Conservation (phyloP, 2,888 invertebrate species). For the Ophion slaviceki region DNA sequence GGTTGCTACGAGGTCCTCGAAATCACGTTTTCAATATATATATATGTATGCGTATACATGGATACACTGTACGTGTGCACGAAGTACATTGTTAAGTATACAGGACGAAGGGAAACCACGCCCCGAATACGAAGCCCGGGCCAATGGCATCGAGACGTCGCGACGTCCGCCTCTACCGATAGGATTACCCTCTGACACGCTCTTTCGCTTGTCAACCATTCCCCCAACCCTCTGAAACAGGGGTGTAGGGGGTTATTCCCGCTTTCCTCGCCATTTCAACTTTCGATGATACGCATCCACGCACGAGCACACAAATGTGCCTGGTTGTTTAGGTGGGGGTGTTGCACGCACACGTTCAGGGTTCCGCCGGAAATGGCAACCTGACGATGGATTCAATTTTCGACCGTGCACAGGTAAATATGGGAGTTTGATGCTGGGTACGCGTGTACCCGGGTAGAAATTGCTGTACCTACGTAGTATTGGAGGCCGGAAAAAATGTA, state of each 20-base stretch:
- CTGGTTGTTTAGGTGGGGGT: too few species aligned
- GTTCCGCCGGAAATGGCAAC: too few species aligned
- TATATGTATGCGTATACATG: neutral
- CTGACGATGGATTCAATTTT: too few species aligned
- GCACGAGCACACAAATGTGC: neutral
- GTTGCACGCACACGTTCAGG: too few species aligned
- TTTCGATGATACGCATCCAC: neutral
- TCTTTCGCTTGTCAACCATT: constrained; percentile 81
- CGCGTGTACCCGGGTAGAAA: too few species aligned
- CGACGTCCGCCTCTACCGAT: constrained; percentile 83
- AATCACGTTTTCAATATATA: constrained; percentile 1
- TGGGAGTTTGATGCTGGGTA: too few species aligned
- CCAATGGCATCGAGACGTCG: constrained; percentile 81
- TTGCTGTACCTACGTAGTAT: too few species aligned
- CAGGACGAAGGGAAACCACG: constrained; percentile 73
- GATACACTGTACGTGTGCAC: neutral
- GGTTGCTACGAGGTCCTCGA: neutral
- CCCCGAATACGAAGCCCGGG: constrained; percentile 74
- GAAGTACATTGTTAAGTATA: constrained; percentile 15
- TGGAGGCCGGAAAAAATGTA: too few species aligned
- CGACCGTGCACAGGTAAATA: too few species aligned
- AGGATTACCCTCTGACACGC: constrained; percentile 84
- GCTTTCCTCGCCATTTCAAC: constrained; percentile 34
- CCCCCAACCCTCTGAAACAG: constrained; percentile 18
- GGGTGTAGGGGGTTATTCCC: neutral